Evolutionary conservation across 2,888 invertebrate species (phyloP).

Genomic region (Spialia ferax): DNA sequence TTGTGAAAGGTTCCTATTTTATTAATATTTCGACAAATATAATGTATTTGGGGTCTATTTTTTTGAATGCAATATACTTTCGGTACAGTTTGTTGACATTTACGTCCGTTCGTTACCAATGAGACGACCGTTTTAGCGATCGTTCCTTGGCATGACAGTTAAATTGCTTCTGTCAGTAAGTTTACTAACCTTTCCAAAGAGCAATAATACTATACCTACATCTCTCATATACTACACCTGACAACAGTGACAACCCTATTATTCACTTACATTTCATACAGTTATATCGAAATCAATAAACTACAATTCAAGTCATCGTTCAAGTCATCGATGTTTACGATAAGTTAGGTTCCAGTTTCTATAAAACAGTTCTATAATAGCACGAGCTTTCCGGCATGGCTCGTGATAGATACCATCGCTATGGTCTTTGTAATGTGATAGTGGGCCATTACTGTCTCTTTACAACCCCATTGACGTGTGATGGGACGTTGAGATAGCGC

Average conservation of each 20-base stretch:
- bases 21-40: too few relatives aligned
- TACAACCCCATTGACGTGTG: slow-evolving; percentile 30
- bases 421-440: slow-evolving; percentile 35
- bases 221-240: too few relatives aligned
- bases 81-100: too few relatives aligned
- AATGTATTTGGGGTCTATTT: too few relatives aligned
- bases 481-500: slow-evolving; percentile 30
- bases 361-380: slow-evolving; percentile 1
- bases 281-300: neutral
- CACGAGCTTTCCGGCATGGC: slow-evolving; percentile 31
- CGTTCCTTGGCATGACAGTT: too few relatives aligned
- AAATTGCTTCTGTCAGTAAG: too few relatives aligned
- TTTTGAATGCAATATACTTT: too few relatives aligned
- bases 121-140: too few relatives aligned
- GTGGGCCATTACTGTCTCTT: slow-evolving; percentile 31
- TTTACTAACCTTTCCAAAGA: too few relatives aligned
- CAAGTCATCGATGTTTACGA: slow-evolving; percentile 1
- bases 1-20: too few relatives aligned
- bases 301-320: slow-evolving; percentile 8
- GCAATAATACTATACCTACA: too few relatives aligned
- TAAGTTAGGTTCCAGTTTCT: slow-evolving; percentile 2
- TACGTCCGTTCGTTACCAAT: too few relatives aligned
- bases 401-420: slow-evolving; percentile 36
- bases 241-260: neutral
- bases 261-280: neutral